phyloP scores from a whole-genome alignment of 2,113 vertebrate genomes.

The Otocyon megalotis region DNA sequence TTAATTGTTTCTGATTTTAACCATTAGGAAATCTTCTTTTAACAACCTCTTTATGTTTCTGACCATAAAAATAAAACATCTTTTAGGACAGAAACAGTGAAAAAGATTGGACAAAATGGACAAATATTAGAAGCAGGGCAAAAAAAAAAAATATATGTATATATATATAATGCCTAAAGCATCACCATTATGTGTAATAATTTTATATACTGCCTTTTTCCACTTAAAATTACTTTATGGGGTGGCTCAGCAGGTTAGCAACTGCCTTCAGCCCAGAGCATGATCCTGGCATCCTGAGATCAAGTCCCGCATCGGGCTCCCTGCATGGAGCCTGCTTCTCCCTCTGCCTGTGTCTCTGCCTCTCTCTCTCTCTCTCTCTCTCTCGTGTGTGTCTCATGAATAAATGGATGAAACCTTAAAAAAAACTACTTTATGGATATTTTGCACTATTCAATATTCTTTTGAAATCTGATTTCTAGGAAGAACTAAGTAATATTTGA shows the following conservation, averaged over 20 bases:
- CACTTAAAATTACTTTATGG: neutral
- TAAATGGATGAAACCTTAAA: no score
- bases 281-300: no score
- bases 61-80: neutral
- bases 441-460: neutral
- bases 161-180: neutral
- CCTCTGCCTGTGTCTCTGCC: no score
- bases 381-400: no score
- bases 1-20: slow-evolving; percentile 23
- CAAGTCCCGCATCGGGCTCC: no score
- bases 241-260: no score
- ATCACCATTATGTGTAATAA: neutral
- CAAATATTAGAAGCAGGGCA: neutral
- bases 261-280: no score
- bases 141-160: no score
- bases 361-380: no score
- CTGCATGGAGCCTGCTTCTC: no score
- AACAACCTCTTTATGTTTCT: neutral
- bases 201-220: neutral
- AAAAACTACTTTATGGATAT: neutral
- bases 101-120: neutral
- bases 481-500: neutral
- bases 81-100: neutral
- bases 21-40: neutral
- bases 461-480: neutral